These are phyloP conservation scores for Pseudotriccus pelzelni DNA, from an alignment of 2,797 vertebrate species.

Conservation along the genomic window DNA sequence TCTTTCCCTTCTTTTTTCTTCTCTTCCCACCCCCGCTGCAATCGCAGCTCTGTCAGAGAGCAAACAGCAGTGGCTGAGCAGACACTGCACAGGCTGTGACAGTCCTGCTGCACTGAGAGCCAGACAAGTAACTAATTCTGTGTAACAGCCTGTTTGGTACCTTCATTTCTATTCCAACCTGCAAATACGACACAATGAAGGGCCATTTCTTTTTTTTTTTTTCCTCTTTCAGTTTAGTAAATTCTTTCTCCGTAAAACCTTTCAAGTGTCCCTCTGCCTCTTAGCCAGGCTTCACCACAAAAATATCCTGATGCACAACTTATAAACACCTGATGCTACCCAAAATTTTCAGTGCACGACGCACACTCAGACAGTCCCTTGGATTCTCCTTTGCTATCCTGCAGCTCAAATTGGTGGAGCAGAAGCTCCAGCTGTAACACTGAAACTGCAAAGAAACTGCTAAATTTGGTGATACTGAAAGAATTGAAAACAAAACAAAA, in stretches of 20 bases:
- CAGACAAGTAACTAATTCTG: neutral
- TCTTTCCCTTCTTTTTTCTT: neutral
- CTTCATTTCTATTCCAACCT: neutral
- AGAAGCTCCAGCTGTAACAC: neutral
- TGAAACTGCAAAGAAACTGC: neutral
- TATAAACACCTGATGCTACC: neutral
- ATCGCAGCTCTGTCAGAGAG: neutral
- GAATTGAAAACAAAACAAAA: neutral
- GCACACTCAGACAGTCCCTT: neutral
- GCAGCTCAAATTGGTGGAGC: neutral
- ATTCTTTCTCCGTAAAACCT: neutral
- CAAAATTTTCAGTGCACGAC: neutral
- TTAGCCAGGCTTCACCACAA: neutral
- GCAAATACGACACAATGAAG: neutral
- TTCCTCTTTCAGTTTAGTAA: neutral
- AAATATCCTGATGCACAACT: neutral
- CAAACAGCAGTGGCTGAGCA: neutral
- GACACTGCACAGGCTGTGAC: neutral
- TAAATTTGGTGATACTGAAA: neutral
- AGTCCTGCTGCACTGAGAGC: neutral
- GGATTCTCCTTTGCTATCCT: neutral
- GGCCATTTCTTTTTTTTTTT: neutral
- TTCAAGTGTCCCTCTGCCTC: neutral
- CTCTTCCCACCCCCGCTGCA: neutral
- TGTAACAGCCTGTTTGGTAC: neutral